phyloP scores from a whole-genome alignment of 2,888 invertebrate genomes.

The Ectropis crepuscularia region DNA sequence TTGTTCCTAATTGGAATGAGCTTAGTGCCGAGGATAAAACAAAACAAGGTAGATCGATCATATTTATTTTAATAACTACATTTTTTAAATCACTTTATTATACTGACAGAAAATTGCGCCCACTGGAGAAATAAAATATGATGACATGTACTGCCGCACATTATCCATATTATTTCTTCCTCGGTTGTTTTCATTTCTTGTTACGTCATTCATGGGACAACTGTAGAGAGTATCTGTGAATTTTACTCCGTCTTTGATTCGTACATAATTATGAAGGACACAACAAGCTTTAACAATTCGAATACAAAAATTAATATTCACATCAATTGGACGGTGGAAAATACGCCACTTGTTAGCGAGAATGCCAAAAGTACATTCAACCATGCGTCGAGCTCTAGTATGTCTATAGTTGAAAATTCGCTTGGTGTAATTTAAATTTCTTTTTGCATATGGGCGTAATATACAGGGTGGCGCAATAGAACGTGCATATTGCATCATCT shows the following conservation, averaged over 20 bases:
- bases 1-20: slow-evolving; percentile 9
- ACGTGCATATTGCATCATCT: too few species aligned
- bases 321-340: slow-evolving; percentile 7
- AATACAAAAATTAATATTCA: too few species aligned
- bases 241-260: too few species aligned
- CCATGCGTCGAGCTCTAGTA: slow-evolving; percentile 32
- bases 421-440: slow-evolving; percentile 40
- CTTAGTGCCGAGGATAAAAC: slow-evolving; percentile 9
- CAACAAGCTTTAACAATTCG: too few species aligned
- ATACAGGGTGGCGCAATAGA: too few species aligned
- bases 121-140: too few species aligned
- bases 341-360: slow-evolving; percentile 37
- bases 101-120: not conserved
- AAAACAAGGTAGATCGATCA: slow-evolving; percentile 14
- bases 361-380: slow-evolving; percentile 41
- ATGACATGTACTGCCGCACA: too few species aligned
- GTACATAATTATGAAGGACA: too few species aligned
- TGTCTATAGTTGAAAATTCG: slow-evolving; percentile 40
- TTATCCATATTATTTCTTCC: too few species aligned
- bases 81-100: slow-evolving; percentile 7
- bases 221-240: too few species aligned
- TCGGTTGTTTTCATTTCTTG: too few species aligned
- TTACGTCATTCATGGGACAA: too few species aligned
- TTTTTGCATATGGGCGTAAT: slow-evolving; percentile 49
- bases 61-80: slow-evolving; percentile 12